Base-by-base conservation (phyloP, 2,113 vertebrate species). In the Laticauda laticaudata region DNA sequence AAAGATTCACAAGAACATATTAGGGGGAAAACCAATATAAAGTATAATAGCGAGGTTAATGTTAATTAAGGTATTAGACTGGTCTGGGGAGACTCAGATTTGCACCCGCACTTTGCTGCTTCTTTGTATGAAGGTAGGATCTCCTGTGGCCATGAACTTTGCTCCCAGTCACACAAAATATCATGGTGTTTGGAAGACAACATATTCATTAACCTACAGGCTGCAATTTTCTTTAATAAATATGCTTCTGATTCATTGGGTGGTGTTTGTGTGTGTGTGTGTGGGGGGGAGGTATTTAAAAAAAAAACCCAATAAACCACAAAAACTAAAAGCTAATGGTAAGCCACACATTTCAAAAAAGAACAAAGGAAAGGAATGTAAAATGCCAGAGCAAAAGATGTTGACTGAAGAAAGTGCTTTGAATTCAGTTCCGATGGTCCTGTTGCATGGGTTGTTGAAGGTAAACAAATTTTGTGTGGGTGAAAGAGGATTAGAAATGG, bases 391-490 rank as follows among this genome's bases (percentile, higher is more conserved):
- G 91, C 0, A 29, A 59, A 20, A 21, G 7, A 64, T 59, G 75
- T 94, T 86, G 86, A 95, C 95, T 89, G 94, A 94, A 96, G 92
- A 91, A 87, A 48, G 57, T 93, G 69, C 90, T 94, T 95, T 98
- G 95, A 93, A 96, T 94, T 96, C 95, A 97, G 97, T 97, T 94
- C 90, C 69, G 86, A 94, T 89, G 96, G 96, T 89, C 92, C 26
- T 93, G 93, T 0, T 5, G 53, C 93, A 57, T 87, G 93, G 93
- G 64, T 92, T 95, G 59, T 61, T 93, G n/a, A 97, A 96, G 89
- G 95, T 95, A 96, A 97, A 96, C 29, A 94, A 94, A 57, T 3
- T 91, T 87, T 15, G 87, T 91, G 92, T 93, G 91, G 91, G 92
- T 95, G n/a, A 88, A 92, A 92, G 91, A 93, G 94, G 96, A 94